phyloP scores from a whole-genome alignment of 2,113 vertebrate species.

The Pseudorasbora parva region DNA sequence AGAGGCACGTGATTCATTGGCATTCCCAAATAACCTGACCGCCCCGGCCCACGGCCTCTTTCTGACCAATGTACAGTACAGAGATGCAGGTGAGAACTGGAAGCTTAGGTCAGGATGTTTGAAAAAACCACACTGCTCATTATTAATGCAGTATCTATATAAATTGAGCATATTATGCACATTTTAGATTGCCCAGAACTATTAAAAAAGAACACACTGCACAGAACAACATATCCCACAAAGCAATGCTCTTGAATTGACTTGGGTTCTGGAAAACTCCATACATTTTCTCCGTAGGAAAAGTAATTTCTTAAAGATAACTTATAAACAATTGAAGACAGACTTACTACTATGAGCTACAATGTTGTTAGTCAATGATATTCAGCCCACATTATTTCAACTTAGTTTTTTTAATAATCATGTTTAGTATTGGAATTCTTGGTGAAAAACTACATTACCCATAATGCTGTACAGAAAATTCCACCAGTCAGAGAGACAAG shows the following conservation, averaged over 20 bases:
- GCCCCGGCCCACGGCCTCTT: slow-evolving; percentile 86
- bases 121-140: background rate
- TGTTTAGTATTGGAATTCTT: too few species aligned
- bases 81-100: slow-evolving; percentile 57
- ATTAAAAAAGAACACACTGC: background rate
- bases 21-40: slow-evolving; percentile 69
- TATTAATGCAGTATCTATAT: background rate
- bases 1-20: slow-evolving; percentile 74
- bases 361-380: too few species aligned
- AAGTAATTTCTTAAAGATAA: too few species aligned
- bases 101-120: background rate
- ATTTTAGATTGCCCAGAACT: background rate
- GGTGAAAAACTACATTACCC: too few species aligned
- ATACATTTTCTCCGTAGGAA: too few species aligned
- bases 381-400: background rate
- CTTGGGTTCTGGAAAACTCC: too few species aligned
- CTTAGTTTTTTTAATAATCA: background rate
- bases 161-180: background rate
- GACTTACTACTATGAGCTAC: too few species aligned
- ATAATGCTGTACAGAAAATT: too few species aligned
- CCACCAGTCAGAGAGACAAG: too few species aligned
- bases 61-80: slow-evolving; percentile 83
- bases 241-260: background rate
- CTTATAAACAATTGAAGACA: too few species aligned
- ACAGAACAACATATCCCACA: background rate